Base-by-base conservation (phyloP, 2,113 vertebrate species). In the Cyanoderma ruficeps region DNA sequence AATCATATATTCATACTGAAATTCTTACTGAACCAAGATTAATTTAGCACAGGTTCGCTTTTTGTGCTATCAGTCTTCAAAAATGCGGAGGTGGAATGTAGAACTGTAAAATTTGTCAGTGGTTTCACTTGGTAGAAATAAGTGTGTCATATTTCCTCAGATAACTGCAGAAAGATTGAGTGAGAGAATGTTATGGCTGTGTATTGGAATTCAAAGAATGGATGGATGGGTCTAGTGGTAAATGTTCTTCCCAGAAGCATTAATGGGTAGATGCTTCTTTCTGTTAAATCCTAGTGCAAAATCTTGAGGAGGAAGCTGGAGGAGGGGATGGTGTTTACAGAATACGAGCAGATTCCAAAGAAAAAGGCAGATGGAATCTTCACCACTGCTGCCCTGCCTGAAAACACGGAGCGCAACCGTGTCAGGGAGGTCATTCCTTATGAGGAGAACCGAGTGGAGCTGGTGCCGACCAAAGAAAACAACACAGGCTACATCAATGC, bases 391-490 rank as follows among this genome's bases (percentile, higher is more conserved):
- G 96, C 96, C 12, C 96, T 99, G 79, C 98, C 99, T 0, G 99
- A 99, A 89, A 99, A 99, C 50, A 82, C 96, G 0, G 99, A 99
- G 91, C 99, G 99, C 44, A 99, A 99, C 95, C 98, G 99, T 17
- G 97, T 99, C 97, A 98, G 98, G 3, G 99, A 99, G 65, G 99
- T 99, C 0, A 76, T 99, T 60, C 99, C 99, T 6, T 99, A 99
- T 0, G 99, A 99, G 89, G 98, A 99, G 96, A 99, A 99, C 55
- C 96, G 99, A 13, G 98, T 99, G 5, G 98, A 99, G 96, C 98
- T 99, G 25, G 98, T 99, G 24, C 99, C 99, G 0, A 99, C 99
- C 98, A 99, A 99, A 98, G 99, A 99, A 92, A 99, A 99, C 82
- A 99, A 98, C 69, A 99, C 99, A 1, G 99, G 99, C 80, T 99